These are phyloP conservation scores for Psilopsiagon aurifrons DNA, from an alignment of 2,113 vertebrate genomes.

Conservation along the genomic window DNA sequence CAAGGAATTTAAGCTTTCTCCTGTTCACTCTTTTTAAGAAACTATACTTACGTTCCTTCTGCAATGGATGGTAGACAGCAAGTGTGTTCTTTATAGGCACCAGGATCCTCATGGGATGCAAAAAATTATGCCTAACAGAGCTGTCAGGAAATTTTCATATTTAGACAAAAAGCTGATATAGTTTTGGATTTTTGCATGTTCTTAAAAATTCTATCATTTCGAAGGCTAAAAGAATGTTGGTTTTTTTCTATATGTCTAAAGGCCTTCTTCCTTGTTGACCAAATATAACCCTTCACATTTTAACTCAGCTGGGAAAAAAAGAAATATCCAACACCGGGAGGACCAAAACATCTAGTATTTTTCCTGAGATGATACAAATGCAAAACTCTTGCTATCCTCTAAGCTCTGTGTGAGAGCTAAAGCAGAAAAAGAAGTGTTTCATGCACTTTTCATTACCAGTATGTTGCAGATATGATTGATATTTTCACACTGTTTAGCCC, in stretches of 20 bases:
- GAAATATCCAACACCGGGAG: not conserved
- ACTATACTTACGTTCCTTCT: not conserved
- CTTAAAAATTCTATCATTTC: not conserved
- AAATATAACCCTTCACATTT: not conserved
- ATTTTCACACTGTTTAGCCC: not conserved
- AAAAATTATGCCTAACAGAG: constrained; percentile 38
- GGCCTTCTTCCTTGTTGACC: not conserved
- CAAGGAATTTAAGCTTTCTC: not conserved
- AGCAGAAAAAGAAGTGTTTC: not conserved
- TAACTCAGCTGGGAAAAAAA: not conserved
- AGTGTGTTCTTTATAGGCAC: not conserved
- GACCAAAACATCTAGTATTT: not conserved
- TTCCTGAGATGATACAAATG: not conserved
- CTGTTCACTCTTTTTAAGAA: not conserved
- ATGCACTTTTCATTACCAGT: not conserved
- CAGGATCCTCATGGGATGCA: not conserved
- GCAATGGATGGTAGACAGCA: not conserved
- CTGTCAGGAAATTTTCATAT: constrained; percentile 32
- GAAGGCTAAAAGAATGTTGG: not conserved
- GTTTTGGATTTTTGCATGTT: constrained; percentile 30
- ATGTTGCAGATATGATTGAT: not conserved
- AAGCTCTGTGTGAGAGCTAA: not conserved
- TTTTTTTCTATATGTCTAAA: not conserved
- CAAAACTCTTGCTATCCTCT: not conserved
- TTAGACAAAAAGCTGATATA: constrained; percentile 22